A percentile compares a stretch with the other conserved stretches of the same genome.
Evolutionary conservation across 1,140 invertebrate species (phyloP).

Genomic region (Aphis craccivora): DNA sequence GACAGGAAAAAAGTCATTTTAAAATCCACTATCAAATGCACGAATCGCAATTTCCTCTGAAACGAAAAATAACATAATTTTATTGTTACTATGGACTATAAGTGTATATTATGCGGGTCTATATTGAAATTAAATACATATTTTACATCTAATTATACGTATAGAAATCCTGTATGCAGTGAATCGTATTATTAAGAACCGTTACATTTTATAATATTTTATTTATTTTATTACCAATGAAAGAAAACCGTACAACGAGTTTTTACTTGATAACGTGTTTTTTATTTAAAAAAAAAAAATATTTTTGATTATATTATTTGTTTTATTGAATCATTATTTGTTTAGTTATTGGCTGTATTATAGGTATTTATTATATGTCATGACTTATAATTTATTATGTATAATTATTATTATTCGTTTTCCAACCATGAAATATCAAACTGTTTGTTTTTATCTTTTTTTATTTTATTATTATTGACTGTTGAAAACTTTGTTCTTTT

Average conservation of each 20-base stretch:
- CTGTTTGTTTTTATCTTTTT: neutral
- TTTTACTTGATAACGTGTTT: neutral
- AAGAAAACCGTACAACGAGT: neutral
- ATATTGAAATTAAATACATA: neutral
- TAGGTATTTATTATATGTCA: neutral
- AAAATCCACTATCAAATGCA: neutral
- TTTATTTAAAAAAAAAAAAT: neutral
- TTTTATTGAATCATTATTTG: neutral
- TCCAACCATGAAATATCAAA: neutral
- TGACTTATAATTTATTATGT: neutral
- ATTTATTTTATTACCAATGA: neutral
- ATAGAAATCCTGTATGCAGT: neutral
- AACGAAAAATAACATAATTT: neutral
- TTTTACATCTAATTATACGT: neutral
- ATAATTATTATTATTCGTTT: neutral
- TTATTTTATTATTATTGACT: neutral
- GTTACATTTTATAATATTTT: neutral
- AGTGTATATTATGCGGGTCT: neutral
- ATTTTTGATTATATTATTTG: neutral
- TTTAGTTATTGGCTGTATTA: neutral
- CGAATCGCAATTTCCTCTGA: neutral
- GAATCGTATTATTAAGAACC: neutral
- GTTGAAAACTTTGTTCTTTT: neutral
- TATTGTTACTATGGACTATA: neutral
- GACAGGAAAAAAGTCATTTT: neutral